phyloP scores from a whole-genome alignment of 2,113 vertebrate genomes.

The Equus quagga region DNA sequence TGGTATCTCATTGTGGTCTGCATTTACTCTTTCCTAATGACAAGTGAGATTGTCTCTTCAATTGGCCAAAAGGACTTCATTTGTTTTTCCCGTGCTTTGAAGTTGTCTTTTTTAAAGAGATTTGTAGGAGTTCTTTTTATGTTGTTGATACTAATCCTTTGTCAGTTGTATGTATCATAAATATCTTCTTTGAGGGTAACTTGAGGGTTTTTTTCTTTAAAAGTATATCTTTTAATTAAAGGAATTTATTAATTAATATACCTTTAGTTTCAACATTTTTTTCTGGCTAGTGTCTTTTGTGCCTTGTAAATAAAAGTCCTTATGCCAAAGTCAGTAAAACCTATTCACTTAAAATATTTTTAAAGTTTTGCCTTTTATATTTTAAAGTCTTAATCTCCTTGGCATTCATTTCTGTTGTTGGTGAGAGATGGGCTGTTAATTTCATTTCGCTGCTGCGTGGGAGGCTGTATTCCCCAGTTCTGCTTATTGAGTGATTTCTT shows the following conservation, averaged over 20 bases:
- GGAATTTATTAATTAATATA: neutral
- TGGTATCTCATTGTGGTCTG: neutral
- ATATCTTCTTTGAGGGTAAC: neutral
- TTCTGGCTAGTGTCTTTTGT: neutral
- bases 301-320: slow-evolving; percentile 6
- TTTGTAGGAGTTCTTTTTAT: neutral
- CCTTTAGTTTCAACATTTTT: neutral
- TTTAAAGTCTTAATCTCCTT: neutral
- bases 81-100: neutral
- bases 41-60: neutral
- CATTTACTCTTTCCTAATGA: neutral
- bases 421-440: neutral
- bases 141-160: neutral
- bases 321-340: neutral
- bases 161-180: neutral
- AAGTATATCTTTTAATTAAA: neutral
- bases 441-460: neutral
- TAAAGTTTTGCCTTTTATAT: neutral
- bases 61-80: neutral
- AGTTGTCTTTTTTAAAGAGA: neutral
- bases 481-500: neutral
- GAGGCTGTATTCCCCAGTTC: neutral
- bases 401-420: neutral
- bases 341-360: neutral
- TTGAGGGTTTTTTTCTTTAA: neutral